A percentile compares a stretch with the other conserved stretches of the same genome.
phyloP scores from a whole-genome alignment of 1,140 invertebrate genomes.

The Coenobita brevimanus region DNA sequence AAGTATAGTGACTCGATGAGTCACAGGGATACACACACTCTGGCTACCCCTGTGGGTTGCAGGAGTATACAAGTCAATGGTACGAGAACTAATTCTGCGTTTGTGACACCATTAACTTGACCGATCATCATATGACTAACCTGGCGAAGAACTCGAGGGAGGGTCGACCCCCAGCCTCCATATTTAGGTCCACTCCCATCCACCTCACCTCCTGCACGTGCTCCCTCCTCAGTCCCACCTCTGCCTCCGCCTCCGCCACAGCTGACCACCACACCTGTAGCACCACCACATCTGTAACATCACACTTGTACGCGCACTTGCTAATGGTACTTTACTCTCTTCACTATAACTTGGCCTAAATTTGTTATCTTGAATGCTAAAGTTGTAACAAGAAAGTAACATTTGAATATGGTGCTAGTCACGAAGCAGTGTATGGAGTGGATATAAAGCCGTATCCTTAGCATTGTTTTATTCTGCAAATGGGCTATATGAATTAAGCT shows the following conservation, averaged over 20 bases:
- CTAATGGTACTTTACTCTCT: too few relatives aligned
- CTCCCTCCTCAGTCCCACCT: constrained; percentile 7
- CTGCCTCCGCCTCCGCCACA: constrained; percentile 20
- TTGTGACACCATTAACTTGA: not conserved
- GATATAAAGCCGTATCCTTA: too few relatives aligned
- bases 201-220: not conserved
- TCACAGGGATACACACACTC: too few relatives aligned
- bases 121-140: not conserved
- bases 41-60: not conserved
- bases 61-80: not conserved
- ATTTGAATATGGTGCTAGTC: too few relatives aligned
- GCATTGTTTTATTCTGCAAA: too few relatives aligned
- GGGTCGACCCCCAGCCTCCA: constrained; percentile 15
- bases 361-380: too few relatives aligned
- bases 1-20: too few relatives aligned
- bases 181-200: constrained; percentile 7
- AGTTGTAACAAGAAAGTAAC: too few relatives aligned
- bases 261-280: constrained; percentile 41
- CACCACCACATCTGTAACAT: not conserved
- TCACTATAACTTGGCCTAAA: too few relatives aligned
- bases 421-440: too few relatives aligned
- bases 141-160: constrained; percentile 37
- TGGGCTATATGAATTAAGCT: too few relatives aligned
- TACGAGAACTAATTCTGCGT: not conserved
- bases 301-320: not conserved